Evolutionary conservation across 2,113 vertebrate genomes (phyloP).

Genomic region (Clupea harengus): DNA sequence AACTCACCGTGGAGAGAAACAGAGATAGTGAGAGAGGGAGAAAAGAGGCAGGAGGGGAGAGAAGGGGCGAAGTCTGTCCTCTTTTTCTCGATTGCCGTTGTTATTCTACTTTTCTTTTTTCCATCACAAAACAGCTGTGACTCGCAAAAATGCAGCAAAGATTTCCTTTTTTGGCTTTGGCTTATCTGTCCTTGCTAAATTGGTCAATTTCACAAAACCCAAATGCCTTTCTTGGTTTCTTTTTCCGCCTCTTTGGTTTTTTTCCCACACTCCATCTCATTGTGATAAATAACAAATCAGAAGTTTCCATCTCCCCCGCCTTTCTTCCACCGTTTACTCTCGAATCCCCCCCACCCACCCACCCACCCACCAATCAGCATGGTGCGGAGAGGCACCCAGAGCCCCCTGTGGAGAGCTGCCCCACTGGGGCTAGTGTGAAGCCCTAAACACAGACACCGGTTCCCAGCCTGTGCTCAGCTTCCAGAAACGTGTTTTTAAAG

Average conservation of each 20-base stretch:
- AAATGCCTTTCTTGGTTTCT: slow-evolving; percentile 37
- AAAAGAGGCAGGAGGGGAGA: background rate
- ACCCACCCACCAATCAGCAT: background rate
- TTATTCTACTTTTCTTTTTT: background rate
- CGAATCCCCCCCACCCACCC: background rate
- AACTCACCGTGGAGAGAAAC: background rate
- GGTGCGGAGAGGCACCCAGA: background rate
- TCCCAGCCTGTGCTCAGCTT: background rate
- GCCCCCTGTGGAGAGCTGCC: background rate
- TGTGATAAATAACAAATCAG: slow-evolving; percentile 5
- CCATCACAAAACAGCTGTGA: slow-evolving; percentile 25
- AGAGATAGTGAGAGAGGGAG: background rate
- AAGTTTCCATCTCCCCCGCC: background rate
- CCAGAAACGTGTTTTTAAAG: background rate
- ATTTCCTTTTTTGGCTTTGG: slow-evolving; percentile 15
- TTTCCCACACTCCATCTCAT: background rate
- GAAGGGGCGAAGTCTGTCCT: background rate
- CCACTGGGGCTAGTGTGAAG: background rate
- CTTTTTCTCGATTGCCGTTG: background rate
- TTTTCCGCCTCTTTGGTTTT: background rate
- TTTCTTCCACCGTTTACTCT: background rate
- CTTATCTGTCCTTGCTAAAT: slow-evolving; percentile 42
- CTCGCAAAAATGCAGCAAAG: slow-evolving; percentile 23
- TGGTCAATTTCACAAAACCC: slow-evolving; percentile 43
- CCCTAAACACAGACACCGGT: background rate